phyloP scores from a whole-genome alignment of 2,888 invertebrate species.

The Cantharis nigra region DNA sequence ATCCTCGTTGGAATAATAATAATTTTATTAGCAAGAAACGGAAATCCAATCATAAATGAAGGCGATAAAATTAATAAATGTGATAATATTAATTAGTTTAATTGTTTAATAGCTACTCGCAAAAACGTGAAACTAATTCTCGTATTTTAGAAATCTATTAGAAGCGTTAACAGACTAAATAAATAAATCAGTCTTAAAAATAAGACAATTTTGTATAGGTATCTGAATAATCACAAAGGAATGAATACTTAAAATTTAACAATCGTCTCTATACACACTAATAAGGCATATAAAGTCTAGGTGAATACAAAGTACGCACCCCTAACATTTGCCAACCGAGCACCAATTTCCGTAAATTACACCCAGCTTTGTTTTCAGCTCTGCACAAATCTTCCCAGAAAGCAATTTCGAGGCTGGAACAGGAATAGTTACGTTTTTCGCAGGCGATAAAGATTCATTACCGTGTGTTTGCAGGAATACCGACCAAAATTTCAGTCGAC shows the following conservation, averaged over 20 bases:
- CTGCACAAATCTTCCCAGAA: conserved; percentile 60
- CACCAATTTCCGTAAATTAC: conserved; percentile 61
- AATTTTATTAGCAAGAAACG: neutral
- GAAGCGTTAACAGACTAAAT: neutral
- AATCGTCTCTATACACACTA: conserved; percentile 22
- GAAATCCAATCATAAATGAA: neutral
- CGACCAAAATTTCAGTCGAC: conserved; percentile 47
- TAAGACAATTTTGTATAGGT: neutral
- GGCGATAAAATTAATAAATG: neutral
- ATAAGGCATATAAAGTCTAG: conserved; percentile 30
- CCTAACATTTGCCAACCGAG: conserved; percentile 44
- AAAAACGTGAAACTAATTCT: neutral
- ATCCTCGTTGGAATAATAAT: neutral
- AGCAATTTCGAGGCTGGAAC: conserved; percentile 55
- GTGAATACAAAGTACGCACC: conserved; percentile 32
- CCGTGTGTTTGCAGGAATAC: conserved; percentile 47
- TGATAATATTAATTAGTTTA: neutral
- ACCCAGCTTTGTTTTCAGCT: conserved; percentile 60
- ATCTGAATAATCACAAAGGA: conserved; percentile 9
- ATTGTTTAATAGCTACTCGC: neutral
- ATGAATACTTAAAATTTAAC: conserved; percentile 17
- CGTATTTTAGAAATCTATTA: neutral
- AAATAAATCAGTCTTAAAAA: neutral
- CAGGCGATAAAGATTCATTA: conserved; percentile 59
- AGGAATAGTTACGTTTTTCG: conserved; percentile 56